Conservation (phyloP, 1,140 invertebrate species). For the Metaphire vulgaris region DNA sequence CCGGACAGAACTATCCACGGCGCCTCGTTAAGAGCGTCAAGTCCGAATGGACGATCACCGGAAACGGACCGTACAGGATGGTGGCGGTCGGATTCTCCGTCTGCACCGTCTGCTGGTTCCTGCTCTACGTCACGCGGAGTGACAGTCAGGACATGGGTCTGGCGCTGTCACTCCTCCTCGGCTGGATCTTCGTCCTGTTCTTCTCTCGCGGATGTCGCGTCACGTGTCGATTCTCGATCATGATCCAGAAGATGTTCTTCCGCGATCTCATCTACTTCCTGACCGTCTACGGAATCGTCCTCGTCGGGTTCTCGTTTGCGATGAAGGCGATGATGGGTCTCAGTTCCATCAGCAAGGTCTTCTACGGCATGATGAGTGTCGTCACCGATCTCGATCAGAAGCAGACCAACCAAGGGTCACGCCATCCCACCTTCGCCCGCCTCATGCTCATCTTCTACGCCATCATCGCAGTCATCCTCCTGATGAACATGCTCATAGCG, state of each 20-base stretch:
- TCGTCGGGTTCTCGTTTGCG: conserved; percentile 27
- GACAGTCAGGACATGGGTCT: not conserved
- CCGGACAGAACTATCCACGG: conserved; percentile 11
- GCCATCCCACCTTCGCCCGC: conserved; percentile 21
- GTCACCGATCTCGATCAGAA: conserved; percentile 26
- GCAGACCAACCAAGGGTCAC: conserved; percentile 6
- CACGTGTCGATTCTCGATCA: conserved; percentile 27
- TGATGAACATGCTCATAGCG: conserved; percentile 29
- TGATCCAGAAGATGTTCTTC: conserved; percentile 31
- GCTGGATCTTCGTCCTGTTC: conserved; percentile 30
- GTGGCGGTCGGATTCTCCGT: conserved; percentile 21
- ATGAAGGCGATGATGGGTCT: conserved; percentile 22
- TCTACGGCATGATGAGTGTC: conserved; percentile 30
- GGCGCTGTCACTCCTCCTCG: conserved; percentile 18
- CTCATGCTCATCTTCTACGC: conserved; percentile 27
- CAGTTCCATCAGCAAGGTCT: conserved; percentile 19
- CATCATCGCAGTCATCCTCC: conserved; percentile 26
- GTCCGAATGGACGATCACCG: conserved; percentile 30
- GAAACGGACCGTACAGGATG: conserved; percentile 22
- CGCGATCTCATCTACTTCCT: conserved; percentile 29
- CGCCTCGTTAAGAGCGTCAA: conserved; percentile 12
- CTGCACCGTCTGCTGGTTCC: conserved; percentile 19
- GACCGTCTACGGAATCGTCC: conserved; percentile 27
- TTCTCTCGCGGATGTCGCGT: conserved; percentile 26
- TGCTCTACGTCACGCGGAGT: conserved; percentile 8